Conservation (phyloP, 2,113 vertebrate genomes). For the Cheilinus undulatus region DNA sequence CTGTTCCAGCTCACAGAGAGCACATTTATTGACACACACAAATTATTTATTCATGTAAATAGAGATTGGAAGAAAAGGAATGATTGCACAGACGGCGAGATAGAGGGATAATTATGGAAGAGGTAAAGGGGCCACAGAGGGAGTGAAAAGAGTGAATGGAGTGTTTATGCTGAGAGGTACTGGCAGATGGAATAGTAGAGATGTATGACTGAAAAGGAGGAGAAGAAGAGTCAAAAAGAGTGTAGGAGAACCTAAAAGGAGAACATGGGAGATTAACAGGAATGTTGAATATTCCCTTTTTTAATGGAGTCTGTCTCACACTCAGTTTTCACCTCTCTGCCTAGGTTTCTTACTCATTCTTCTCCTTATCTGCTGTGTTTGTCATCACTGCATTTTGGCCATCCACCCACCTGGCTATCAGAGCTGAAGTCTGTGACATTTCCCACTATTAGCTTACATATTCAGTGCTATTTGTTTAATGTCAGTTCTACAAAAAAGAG, state of each 20-base stretch:
- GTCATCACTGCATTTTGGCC: conserved; percentile 21
- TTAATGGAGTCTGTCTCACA: background rate
- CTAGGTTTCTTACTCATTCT: background rate
- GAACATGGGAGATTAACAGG: conserved; percentile 18
- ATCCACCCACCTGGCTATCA: conserved; percentile 13
- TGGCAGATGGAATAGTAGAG: conserved; percentile 18
- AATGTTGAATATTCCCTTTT: conserved; percentile 35
- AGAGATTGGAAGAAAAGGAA: conserved; percentile 29
- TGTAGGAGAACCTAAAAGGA: conserved; percentile 13
- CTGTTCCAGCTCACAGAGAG: conserved; percentile 38
- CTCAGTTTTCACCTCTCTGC: conserved; percentile 6
- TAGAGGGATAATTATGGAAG: conserved; percentile 41
- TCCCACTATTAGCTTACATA: conserved; percentile 24
- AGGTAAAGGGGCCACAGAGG: conserved; percentile 20
- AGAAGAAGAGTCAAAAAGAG: conserved; percentile 11
- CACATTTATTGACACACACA: conserved; percentile 57
- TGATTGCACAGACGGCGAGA: conserved; percentile 24
- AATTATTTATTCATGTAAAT: conserved; percentile 68
- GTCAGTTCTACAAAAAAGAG: conserved; percentile 1
- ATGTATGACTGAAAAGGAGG: conserved; percentile 12
- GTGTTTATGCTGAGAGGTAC: conserved; percentile 15
- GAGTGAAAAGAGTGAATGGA: conserved; percentile 21
- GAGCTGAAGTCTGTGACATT: conserved; percentile 18
- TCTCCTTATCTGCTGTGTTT: background rate
- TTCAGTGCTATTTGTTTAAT: background rate